Evolutionary conservation across 2,888 invertebrate species (phyloP).

Genomic region (Nymphalis c-album): DNA sequence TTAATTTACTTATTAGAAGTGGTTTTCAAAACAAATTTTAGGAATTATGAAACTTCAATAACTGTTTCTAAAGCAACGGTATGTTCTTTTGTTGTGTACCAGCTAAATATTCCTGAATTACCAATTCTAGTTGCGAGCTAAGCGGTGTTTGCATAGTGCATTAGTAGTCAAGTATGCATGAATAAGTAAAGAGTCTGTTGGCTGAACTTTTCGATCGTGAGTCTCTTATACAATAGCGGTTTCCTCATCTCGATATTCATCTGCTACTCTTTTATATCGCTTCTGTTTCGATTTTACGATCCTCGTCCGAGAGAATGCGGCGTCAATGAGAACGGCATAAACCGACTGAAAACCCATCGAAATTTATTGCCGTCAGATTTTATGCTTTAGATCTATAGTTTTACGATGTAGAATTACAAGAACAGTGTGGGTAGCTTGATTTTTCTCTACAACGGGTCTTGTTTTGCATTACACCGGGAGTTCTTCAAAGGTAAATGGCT

Average conservation of each 20-base stretch:
- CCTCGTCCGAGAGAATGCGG: constrained; percentile 55
- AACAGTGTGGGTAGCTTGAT: constrained; percentile 34
- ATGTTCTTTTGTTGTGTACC: constrained; percentile 16
- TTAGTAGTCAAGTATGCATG: constrained; percentile 30
- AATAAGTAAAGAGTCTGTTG: constrained; percentile 23
- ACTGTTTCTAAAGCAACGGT: not conserved
- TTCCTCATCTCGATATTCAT: constrained; percentile 75
- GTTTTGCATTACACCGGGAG: constrained; percentile 68
- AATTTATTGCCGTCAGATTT: constrained; percentile 43
- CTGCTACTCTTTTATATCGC: constrained; percentile 69
- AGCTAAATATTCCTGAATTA: constrained; percentile 27
- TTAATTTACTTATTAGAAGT: not conserved
- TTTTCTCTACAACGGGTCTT: constrained; percentile 50
- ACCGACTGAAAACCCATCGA: constrained; percentile 50
- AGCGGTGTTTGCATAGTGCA: constrained; percentile 20
- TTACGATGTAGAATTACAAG: constrained; percentile 38
- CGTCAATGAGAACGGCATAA: constrained; percentile 63
- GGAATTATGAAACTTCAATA: constrained; percentile 5
- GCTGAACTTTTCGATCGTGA: constrained; percentile 30
- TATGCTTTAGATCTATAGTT: constrained; percentile 44
- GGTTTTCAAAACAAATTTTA: not conserved
- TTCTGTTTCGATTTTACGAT: constrained; percentile 76
- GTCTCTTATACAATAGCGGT: constrained; percentile 56
- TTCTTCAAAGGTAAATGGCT: constrained; percentile 66
- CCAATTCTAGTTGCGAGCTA: constrained; percentile 25